Base-by-base conservation (phyloP, 1,140 invertebrate species). In the Latrodectus geometricus region DNA sequence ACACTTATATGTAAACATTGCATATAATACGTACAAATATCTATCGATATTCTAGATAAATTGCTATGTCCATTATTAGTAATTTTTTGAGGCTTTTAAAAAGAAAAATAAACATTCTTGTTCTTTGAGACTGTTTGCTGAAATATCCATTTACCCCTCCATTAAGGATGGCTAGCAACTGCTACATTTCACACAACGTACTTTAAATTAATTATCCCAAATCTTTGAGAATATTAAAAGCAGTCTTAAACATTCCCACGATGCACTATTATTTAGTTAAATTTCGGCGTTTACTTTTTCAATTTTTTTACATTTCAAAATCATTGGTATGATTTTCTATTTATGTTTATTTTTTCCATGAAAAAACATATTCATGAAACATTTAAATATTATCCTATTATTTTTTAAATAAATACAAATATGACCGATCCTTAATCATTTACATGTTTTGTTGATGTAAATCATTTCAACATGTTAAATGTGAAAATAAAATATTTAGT, bases 151-250 rank as follows among this genome's bases (percentile, higher is more conserved):
- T 78, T 78, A 20, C 76, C 76, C 49, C 66, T 78, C 76, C 76
- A 78, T 78, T 78, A 78, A 78, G 61, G 61, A 65, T 78, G 14
- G 56, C 12, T 35, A 15, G 35, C 8, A 68, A 68, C 61, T 68
- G 17, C 56, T 78, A 66, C 54, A 11, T 69, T 49, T 56, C 61
- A 78, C 56, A 66, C 76, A 66, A 78, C 17, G 76, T 78, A 23
- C 76, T 78, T n/a, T 68, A 48, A 78, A 78, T 78, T 78, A 78
- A 78, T 78, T 78, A 78, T 78, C 76, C 48, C 14, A 78, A 50
- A 78, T 78, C 56, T 17, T 54, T 21, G 76, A 78, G 66, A 66
- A 78, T 78, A 56, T 78, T 78, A 76, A 76, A 76, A 76, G 74
- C 74, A 76, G n/a, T 78, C 76, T 48, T 9, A 66, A 35, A 48